phyloP scores from a whole-genome alignment of 2,797 vertebrate species.

The Lepidocolaptes lacrymiger region DNA sequence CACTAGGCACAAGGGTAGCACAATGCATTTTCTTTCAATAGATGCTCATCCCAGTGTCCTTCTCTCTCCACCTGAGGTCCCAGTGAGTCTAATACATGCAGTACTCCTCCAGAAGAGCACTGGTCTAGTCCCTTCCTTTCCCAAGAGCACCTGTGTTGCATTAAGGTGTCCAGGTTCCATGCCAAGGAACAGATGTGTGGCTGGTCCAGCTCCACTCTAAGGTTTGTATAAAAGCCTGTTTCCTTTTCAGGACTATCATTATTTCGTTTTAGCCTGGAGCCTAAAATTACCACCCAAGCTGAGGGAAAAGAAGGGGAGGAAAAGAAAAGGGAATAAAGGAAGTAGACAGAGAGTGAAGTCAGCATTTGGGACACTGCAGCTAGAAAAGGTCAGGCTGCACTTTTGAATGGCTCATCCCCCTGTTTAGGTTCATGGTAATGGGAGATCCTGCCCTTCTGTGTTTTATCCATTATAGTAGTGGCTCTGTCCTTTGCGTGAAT shows the following conservation, averaged over 20 bases:
- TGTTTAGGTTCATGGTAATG: background rate
- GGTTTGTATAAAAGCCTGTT: background rate
- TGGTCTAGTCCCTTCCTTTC: background rate
- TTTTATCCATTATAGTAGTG: constrained; percentile 27
- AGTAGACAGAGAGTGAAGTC: background rate
- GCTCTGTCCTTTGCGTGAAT: constrained; percentile 47
- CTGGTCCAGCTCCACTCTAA: background rate
- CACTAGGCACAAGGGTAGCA: background rate
- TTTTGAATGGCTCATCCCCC: constrained; percentile 9
- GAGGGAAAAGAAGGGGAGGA: background rate
- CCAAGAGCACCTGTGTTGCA: background rate
- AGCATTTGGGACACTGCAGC: background rate
- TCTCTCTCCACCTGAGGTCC: background rate
- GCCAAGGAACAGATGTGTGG: background rate
- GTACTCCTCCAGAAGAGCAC: background rate
- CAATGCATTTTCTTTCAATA: background rate
- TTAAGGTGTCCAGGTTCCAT: background rate
- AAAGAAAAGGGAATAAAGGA: background rate
- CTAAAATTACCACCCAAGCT: background rate
- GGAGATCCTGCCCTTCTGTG: constrained; percentile 2
- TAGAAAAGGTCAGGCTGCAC: constrained; percentile 31
- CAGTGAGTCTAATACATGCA: background rate
- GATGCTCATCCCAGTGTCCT: background rate
- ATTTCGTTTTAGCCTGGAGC: background rate
- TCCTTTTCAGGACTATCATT: background rate